Evolutionary conservation across 2,888 invertebrate species (phyloP).

Genomic region (Poecilus cupreus): DNA sequence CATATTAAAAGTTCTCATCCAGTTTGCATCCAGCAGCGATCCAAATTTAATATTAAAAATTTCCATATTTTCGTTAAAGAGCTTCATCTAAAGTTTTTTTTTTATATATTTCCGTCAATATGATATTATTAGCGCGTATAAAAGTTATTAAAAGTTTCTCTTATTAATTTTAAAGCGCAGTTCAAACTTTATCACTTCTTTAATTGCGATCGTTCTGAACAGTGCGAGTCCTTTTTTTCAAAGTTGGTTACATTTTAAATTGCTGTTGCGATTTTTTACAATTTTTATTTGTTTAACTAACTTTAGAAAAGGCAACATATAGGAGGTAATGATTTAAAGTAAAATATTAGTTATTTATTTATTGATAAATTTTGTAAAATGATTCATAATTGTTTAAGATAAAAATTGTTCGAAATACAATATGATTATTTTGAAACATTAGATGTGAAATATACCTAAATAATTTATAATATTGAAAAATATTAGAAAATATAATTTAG

Average conservation of each 20-base stretch:
- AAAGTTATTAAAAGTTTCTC: neutral
- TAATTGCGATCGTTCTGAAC: neutral
- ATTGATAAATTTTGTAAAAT: too few species aligned
- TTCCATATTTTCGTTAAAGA: neutral
- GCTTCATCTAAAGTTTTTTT: neutral
- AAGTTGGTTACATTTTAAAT: too few species aligned
- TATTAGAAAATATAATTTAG: too few species aligned
- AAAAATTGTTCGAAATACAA: too few species aligned
- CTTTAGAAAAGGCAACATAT: too few species aligned
- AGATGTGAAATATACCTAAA: too few species aligned
- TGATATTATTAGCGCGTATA: neutral
- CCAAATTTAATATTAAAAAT: slow-evolving; percentile 14
- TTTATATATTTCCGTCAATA: neutral
- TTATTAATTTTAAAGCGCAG: neutral
- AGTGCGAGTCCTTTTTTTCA: neutral
- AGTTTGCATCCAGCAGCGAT: neutral
- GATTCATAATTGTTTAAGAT: too few species aligned
- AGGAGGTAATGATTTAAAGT: too few species aligned
- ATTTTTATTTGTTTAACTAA: too few species aligned
- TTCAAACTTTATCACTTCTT: neutral
- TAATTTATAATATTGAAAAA: too few species aligned
- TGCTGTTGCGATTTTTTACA: neutral
- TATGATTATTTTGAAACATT: too few species aligned
- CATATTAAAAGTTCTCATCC: slow-evolving; percentile 12
- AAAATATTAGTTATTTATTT: too few species aligned